Base-by-base conservation (phyloP, 2,888 invertebrate genomes). In the Pachliopta kotzebuea region DNA sequence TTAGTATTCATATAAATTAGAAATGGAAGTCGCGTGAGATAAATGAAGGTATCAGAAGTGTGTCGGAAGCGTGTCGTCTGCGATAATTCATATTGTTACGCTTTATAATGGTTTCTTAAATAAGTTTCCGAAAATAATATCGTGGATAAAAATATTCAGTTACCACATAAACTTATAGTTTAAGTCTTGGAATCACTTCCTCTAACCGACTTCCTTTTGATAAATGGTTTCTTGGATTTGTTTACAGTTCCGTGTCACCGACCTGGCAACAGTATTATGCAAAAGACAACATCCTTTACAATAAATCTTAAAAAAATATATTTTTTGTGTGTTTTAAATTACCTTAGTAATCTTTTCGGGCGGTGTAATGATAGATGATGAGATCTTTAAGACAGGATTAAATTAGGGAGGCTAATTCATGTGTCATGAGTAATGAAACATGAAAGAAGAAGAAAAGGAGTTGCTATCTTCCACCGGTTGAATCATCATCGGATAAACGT, bases 121-220 rank as follows among this genome's bases (percentile, higher is more conserved):
- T 26, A 64, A 4, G 61, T 42, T 57, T 11, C 53, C 61, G 18
- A 65, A 65, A 57, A 61, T 65, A 61, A 59, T 37, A 45, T 56
- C 56, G 24, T 54, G 23, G 60, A 55, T 57, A 58, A 53, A 62
- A 62, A 49, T 62, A 55, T 65, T 58, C 61, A 62, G 62, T 62
- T 65, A 24, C 58, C 65, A 65, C 29, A 58, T 65, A 54, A 58
- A 59, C 65, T 65, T 58, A 65, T 65, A 65, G 62, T 65, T 58
- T 55, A 26, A 65, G 57, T 58, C 24, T 31, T 18, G 49, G 31
- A 31, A 45, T 61, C 29, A 59, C 62, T 65, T 65, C 65, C 65
- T 65, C 53, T 21, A 37, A 26, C 26, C 49, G 24, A 56, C 49
- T 31, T 45, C 45, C 42, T 45, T 58, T 63, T 59, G 59, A 63